Conservation (phyloP, 2,113 vertebrate species). For the Solenodon paradoxus region DNA sequence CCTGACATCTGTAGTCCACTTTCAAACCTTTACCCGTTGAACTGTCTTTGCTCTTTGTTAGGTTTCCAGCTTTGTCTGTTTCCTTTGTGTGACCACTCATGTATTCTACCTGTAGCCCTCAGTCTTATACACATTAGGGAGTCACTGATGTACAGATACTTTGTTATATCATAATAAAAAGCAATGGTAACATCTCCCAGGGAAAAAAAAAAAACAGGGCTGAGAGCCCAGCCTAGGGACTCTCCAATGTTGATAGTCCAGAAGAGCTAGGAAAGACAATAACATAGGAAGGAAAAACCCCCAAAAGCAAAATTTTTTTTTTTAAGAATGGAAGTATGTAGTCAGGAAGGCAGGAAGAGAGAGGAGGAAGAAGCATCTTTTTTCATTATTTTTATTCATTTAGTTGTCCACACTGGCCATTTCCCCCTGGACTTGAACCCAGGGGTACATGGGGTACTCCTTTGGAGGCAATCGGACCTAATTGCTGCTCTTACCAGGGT, state of each 20-base stretch:
- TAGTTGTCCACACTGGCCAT: too few relatives aligned
- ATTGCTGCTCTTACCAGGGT: too few relatives aligned
- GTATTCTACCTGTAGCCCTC: background rate
- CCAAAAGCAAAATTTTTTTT: too few relatives aligned
- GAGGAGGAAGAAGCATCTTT: too few relatives aligned
- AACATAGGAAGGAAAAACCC: background rate
- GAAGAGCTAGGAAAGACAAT: background rate
- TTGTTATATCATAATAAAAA: background rate
- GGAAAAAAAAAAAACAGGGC: background rate
- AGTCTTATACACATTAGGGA: background rate
- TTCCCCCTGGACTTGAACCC: too few relatives aligned
- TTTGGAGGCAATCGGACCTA: too few relatives aligned
- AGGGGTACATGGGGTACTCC: too few relatives aligned
- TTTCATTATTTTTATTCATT: too few relatives aligned
- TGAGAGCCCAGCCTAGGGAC: background rate
- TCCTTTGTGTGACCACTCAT: background rate
- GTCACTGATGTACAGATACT: background rate
- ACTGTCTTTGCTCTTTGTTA: background rate
- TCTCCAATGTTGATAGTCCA: background rate
- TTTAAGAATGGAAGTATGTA: too few relatives aligned
- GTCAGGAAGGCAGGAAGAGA: too few relatives aligned
- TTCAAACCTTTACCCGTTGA: background rate
- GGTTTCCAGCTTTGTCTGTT: background rate
- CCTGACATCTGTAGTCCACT: background rate
- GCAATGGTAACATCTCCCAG: background rate